Conservation (phyloP, 1,140 invertebrate species). For the Nautilus pompilius region DNA sequence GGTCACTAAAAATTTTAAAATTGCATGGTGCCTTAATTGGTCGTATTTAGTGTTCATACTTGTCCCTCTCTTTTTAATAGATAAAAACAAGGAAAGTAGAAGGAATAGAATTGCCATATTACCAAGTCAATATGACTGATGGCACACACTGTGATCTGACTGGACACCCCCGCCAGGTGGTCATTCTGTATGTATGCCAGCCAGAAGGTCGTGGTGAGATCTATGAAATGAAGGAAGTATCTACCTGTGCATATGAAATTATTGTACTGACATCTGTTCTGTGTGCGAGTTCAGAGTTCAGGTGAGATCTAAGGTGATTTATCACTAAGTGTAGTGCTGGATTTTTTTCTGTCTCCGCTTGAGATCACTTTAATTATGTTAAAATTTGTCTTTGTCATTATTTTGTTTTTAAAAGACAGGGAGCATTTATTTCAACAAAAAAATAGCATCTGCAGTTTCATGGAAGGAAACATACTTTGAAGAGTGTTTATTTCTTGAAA, state of each 20-base stretch:
- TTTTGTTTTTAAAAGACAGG: no score
- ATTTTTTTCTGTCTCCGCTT: no score
- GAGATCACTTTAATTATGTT: no score
- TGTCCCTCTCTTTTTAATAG: conserved; percentile 15
- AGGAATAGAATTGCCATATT: conserved; percentile 73
- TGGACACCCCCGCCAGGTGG: conserved; percentile 76
- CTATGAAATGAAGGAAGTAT: conserved; percentile 87
- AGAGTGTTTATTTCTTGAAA: no score
- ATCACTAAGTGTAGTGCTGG: no score
- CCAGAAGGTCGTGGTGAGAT: conserved; percentile 71
- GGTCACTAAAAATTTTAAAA: no score
- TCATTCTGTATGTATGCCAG: conserved; percentile 57
- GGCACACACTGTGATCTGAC: conserved; percentile 91
- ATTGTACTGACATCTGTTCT: conserved; percentile 71
- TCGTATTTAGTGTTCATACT: no score
- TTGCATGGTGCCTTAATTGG: no score
- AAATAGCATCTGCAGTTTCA: no score
- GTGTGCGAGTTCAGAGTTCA: conserved; percentile 86
- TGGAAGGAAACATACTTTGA: no score
- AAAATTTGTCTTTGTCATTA: no score
- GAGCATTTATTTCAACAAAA: no score
- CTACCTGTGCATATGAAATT: conserved; percentile 82
- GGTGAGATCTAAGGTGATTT: conserved; percentile 59
- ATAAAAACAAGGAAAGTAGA: conserved; percentile 68
- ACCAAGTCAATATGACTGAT: conserved; percentile 57